These are phyloP conservation scores for Neuroscelio doddi DNA, from an alignment of 2,888 invertebrate genomes.

Conservation along the genomic window DNA sequence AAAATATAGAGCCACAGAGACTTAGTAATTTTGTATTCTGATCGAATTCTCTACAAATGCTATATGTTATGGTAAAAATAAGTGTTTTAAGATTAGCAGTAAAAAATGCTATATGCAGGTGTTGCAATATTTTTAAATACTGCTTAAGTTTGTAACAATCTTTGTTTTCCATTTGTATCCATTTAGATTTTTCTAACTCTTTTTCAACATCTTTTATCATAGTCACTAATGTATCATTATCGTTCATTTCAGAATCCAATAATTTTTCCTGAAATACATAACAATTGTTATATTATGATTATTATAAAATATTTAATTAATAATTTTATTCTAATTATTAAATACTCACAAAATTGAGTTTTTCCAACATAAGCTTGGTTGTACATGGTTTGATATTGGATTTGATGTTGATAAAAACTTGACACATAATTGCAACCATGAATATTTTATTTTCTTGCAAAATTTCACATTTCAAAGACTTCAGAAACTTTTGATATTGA, in stretches of 20 bases:
- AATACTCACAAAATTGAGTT: conserved; percentile 26
- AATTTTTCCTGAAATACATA: conserved; percentile 13
- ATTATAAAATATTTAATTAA: not conserved
- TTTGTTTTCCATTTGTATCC: conserved; percentile 11
- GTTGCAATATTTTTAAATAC: conserved; percentile 21
- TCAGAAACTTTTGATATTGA: not conserved
- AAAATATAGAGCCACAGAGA: conserved; percentile 18
- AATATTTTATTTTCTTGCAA: conserved; percentile 14
- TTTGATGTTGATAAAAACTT: conserved; percentile 13
- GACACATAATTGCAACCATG: conserved; percentile 12
- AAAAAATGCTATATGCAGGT: conserved; percentile 22
- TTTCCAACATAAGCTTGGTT: conserved; percentile 10
- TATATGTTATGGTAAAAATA: conserved; percentile 21
- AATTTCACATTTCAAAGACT: conserved; percentile 1
- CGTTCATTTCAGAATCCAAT: not conserved
- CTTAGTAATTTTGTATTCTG: conserved; percentile 13
- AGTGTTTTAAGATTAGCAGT: conserved; percentile 22
- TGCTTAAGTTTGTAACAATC: conserved; percentile 7
- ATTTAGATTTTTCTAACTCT: not conserved
- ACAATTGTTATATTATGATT: not conserved
- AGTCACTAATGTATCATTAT: not conserved
- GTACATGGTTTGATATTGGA: conserved; percentile 12
- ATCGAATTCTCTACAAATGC: conserved; percentile 19
- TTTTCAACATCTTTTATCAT: conserved; percentile 16
- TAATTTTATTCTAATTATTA: not conserved